phyloP scores from a whole-genome alignment of 2,113 vertebrate genomes.

The Coturnix japonica region DNA sequence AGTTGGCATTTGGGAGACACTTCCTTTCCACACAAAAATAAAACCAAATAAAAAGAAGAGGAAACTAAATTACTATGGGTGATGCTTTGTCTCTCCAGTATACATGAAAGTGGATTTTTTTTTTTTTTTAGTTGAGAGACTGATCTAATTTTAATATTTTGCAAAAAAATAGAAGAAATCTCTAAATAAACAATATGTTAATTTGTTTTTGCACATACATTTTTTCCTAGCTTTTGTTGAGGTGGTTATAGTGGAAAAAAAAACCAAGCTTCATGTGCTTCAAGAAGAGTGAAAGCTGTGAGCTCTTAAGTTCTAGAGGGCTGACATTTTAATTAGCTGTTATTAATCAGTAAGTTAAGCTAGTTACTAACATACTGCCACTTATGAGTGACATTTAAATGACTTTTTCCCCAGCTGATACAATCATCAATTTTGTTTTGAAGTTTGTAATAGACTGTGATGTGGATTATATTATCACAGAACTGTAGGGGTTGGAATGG shows the following conservation, averaged over 20 bases:
- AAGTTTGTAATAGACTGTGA: not conserved
- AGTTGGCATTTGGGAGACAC: not conserved
- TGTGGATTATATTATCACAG: not conserved
- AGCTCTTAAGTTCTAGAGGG: not conserved
- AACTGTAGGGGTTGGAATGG: too few species aligned
- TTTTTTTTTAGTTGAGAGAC: not conserved
- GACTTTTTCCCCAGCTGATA: rapidly evolving
- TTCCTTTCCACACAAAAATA: not conserved
- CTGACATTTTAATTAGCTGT: slow-evolving; percentile 1
- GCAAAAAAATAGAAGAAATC: not conserved
- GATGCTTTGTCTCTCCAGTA: not conserved
- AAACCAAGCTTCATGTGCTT: not conserved
- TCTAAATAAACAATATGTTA: not conserved
- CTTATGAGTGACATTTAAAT: not conserved
- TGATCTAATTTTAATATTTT: not conserved
- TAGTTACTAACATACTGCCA: not conserved
- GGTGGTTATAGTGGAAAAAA: not conserved
- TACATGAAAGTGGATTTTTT: not conserved
- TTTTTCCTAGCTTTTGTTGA: not conserved
- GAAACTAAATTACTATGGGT: not conserved
- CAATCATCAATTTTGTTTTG: not conserved
- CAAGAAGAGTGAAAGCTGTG: not conserved
- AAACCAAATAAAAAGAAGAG: not conserved
- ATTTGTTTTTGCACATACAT: not conserved
- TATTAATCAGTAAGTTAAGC: not conserved